phyloP scores from a whole-genome alignment of 2,113 vertebrate genomes.

The Leiothrix lutea region DNA sequence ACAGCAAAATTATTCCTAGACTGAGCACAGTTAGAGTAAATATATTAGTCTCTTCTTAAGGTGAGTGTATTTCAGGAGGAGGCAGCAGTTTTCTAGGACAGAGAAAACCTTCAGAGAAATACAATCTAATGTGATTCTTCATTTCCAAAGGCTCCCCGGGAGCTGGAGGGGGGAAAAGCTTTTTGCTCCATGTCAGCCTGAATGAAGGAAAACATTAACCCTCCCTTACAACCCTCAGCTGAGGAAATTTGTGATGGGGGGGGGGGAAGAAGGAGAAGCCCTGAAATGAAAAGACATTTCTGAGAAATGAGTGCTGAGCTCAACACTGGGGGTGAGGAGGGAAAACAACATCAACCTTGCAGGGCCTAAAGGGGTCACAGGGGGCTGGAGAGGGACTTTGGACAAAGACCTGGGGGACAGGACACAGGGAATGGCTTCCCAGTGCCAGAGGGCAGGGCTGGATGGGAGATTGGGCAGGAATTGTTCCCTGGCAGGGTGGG shows the following conservation, averaged over 20 bases:
- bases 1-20: slow-evolving; percentile 29
- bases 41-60: neutral
- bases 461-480: neutral
- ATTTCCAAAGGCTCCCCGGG: neutral
- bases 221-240: neutral
- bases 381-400: neutral
- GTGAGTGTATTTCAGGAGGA: neutral
- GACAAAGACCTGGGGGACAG: neutral
- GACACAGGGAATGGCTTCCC: neutral
- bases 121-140: neutral
- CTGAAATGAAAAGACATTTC: neutral
- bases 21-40: slow-evolving; percentile 10
- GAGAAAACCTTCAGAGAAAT: neutral
- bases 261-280: neutral
- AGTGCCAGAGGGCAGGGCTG: fast-evolving
- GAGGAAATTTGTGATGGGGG: neutral
- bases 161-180: neutral
- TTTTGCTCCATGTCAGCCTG: neutral
- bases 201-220: neutral
- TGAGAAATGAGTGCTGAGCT: neutral
- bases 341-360: neutral
- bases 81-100: neutral
- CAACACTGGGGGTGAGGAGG: neutral
- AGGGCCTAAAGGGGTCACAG: neutral
- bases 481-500: neutral